phyloP scores from a whole-genome alignment of 1,140 invertebrate species.

The Drosophila auraria region DNA sequence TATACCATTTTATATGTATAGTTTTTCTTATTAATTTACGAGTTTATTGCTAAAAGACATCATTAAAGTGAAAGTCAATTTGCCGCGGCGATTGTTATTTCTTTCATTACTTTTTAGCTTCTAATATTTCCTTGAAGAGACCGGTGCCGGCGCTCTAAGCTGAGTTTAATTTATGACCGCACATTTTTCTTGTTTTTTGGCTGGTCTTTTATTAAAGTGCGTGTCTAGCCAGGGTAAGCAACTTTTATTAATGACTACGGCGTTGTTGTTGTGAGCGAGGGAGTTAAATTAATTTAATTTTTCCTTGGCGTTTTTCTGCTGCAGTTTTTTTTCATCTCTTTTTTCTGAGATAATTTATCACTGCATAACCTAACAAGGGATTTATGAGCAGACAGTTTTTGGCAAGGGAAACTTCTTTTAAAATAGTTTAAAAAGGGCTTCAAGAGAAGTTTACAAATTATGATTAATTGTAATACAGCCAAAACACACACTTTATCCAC shows the following conservation, averaged over 20 bases:
- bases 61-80: conserved; percentile 82
- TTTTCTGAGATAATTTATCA: conserved; percentile 35
- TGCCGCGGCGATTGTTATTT: conserved; percentile 49
- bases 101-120: conserved; percentile 33
- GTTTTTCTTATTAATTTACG: conserved; percentile 71
- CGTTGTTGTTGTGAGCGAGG: conserved; percentile 12
- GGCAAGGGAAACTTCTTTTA: conserved; percentile 4
- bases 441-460: conserved; percentile 1
- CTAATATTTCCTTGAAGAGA: conserved; percentile 39
- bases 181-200: conserved; percentile 57
- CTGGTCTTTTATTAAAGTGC: conserved; percentile 38
- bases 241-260: conserved; percentile 65
- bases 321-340: conserved; percentile 14
- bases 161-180: conserved; percentile 57
- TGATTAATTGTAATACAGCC: conserved; percentile 15
- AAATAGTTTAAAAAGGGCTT: not conserved
- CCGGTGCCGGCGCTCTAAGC: conserved; percentile 8
- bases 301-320: conserved; percentile 22
- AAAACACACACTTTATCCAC: not conserved
- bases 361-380: conserved; percentile 17
- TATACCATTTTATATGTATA: not conserved
- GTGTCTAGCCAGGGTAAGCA: conserved; percentile 37
- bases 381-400: conserved; percentile 16
- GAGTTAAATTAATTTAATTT: conserved; percentile 71
- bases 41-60: conserved; percentile 69